Conservation (phyloP, 1,140 invertebrate genomes). For the Drosophila lacteicornis region DNA sequence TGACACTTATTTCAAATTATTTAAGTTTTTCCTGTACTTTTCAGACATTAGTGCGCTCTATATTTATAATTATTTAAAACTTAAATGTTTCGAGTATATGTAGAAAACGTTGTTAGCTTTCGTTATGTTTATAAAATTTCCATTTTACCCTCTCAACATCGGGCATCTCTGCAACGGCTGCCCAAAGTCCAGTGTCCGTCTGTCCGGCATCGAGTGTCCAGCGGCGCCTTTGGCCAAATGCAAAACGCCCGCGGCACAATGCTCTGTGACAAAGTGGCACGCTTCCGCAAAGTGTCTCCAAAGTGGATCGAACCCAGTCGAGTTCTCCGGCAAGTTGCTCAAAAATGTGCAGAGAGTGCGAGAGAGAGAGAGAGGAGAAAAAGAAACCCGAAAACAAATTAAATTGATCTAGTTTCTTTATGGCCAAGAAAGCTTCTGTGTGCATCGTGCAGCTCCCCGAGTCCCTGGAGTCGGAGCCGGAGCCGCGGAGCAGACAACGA, state of each 20-base stretch:
- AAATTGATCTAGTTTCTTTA: constrained; percentile 83
- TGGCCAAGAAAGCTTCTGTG: constrained; percentile 80
- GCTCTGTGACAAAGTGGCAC: constrained; percentile 77
- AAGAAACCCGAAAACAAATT: constrained; percentile 73
- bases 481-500: constrained; percentile 44
- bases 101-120: background rate
- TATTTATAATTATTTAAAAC: too few species aligned
- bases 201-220: constrained; percentile 36
- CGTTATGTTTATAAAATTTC: background rate
- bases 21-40: too few species aligned
- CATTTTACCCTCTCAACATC: background rate
- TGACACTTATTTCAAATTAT: background rate
- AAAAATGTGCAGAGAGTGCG: constrained; percentile 4
- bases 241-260: constrained; percentile 77
- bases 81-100: too few species aligned
- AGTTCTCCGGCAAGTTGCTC: background rate
- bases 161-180: constrained; percentile 8
- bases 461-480: constrained; percentile 19
- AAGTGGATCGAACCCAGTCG: constrained; percentile 28
- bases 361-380: constrained; percentile 12
- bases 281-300: constrained; percentile 79
- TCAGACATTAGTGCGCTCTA: too few species aligned
- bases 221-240: constrained; percentile 70
- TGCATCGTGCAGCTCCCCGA: constrained; percentile 37
- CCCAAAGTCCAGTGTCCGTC: background rate